Evolutionary conservation across 2,888 invertebrate genomes (phyloP).

Genomic region (Andrena bicolor): DNA sequence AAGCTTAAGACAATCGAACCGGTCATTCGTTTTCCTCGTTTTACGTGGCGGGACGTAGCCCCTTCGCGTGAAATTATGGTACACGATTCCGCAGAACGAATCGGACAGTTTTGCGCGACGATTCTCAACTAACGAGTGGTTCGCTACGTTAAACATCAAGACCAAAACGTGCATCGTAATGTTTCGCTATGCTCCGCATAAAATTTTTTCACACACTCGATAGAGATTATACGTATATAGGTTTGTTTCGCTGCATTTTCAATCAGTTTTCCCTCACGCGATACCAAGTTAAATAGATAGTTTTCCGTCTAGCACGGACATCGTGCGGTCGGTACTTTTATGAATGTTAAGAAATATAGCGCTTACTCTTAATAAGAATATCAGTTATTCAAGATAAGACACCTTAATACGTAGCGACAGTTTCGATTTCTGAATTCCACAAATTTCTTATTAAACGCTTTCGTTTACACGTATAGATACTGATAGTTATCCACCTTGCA

Average conservation of each 20-base stretch:
- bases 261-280: conserved; percentile 51
- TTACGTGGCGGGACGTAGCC: neutral
- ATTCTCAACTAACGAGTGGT: conserved; percentile 43
- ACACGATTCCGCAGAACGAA: conserved; percentile 6
- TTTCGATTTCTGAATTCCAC: conserved; percentile 52
- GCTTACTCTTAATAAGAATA: conserved; percentile 72
- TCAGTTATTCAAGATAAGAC: conserved; percentile 81
- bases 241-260: conserved; percentile 37
- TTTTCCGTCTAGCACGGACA: conserved; percentile 69
- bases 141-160: conserved; percentile 57
- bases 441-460: conserved; percentile 1
- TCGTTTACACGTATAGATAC: neutral
- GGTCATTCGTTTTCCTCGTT: neutral
- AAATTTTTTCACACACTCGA: conserved; percentile 40
- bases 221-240: conserved; percentile 57
- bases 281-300: conserved; percentile 76
- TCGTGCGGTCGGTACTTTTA: conserved; percentile 63
- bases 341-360: conserved; percentile 69
- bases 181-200: conserved; percentile 38
- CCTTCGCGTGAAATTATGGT: neutral
- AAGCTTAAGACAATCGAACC: conserved; percentile 13
- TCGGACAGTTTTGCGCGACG: conserved; percentile 30
- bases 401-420: conserved; percentile 82
- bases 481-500: neutral
- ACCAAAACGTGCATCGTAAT: conserved; percentile 56